A percentile compares a stretch with the other conserved stretches of the same genome.
phyloP scores from a whole-genome alignment of 2,888 invertebrate genomes.

The Parnassius mnemosyne region DNA sequence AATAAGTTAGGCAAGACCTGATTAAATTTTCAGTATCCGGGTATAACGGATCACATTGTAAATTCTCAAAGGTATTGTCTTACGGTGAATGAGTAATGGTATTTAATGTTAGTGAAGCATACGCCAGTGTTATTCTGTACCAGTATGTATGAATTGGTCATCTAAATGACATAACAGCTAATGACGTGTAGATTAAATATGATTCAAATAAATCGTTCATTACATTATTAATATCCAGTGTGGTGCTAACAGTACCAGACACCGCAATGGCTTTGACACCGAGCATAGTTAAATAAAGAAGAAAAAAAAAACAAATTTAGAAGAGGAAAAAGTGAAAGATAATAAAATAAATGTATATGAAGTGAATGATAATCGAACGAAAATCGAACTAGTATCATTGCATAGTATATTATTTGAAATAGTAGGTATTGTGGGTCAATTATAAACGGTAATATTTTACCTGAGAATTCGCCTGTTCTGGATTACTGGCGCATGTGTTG shows the following conservation, averaged over 20 bases:
- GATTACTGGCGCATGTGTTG: conserved; percentile 88
- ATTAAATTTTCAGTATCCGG: conserved; percentile 45
- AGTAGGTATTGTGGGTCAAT: conserved; percentile 75
- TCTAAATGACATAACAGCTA: conserved; percentile 68
- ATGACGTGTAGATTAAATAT: conserved; percentile 59
- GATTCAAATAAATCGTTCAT: conserved; percentile 39
- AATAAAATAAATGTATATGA: conserved; percentile 59
- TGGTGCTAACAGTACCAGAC: conserved; percentile 44
- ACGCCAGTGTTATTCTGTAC: conserved; percentile 74
- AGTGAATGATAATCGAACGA: conserved; percentile 77
- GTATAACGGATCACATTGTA: conserved; percentile 68
- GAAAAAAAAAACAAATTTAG: conserved; percentile 53
- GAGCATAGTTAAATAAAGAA: conserved; percentile 65
- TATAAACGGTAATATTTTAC: conserved; percentile 80
- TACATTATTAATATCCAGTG: conserved; percentile 35
- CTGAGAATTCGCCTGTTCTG: conserved; percentile 86
- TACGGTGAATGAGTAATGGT: conserved; percentile 73
- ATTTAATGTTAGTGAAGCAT: conserved; percentile 76
- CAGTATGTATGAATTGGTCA: conserved; percentile 71
- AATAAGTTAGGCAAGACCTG: conserved; percentile 20
- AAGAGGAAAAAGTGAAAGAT: conserved; percentile 64
- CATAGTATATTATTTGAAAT: conserved; percentile 74
- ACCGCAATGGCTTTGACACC: conserved; percentile 56
- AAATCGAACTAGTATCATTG: conserved; percentile 72
- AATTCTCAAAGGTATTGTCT: conserved; percentile 65